A percentile compares a stretch with the other conserved stretches of the same genome.
These are phyloP conservation scores for Clarias magur DNA, from an alignment of 2,113 vertebrate genomes.

Conservation along the genomic window DNA sequence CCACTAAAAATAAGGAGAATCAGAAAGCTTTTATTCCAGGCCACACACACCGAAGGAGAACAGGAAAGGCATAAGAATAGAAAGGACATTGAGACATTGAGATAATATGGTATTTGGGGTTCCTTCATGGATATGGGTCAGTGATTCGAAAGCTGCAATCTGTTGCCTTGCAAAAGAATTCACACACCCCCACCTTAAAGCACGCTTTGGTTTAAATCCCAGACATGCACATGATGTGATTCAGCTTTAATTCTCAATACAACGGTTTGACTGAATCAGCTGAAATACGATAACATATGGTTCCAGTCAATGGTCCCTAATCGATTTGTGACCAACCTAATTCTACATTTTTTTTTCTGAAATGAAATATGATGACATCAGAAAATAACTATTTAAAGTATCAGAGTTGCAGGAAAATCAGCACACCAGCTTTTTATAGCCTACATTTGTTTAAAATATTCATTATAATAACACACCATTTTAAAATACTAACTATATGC, in stretches of 20 bases:
- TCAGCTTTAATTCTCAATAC: background rate
- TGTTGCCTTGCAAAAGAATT: background rate
- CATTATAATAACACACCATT: background rate
- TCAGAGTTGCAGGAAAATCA: background rate
- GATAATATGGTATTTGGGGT: background rate
- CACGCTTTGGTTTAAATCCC: background rate
- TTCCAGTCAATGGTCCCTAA: background rate
- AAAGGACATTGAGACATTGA: background rate
- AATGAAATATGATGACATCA: background rate
- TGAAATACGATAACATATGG: background rate
- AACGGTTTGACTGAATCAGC: background rate
- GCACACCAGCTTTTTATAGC: background rate
- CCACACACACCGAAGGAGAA: background rate
- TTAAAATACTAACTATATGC: background rate
- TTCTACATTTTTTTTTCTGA: too few relatives aligned
- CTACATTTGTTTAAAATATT: background rate
- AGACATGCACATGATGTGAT: background rate
- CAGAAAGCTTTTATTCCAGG: background rate
- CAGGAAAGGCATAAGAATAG: background rate
- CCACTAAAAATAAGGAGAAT: constrained; percentile 44
- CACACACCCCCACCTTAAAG: background rate
- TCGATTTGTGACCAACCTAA: background rate
- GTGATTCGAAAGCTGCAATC: background rate
- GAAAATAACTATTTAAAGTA: background rate
- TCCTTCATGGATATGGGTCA: background rate